Base-by-base conservation (phyloP, 1,140 invertebrate species). In the Amphibalanus amphitrite region DNA sequence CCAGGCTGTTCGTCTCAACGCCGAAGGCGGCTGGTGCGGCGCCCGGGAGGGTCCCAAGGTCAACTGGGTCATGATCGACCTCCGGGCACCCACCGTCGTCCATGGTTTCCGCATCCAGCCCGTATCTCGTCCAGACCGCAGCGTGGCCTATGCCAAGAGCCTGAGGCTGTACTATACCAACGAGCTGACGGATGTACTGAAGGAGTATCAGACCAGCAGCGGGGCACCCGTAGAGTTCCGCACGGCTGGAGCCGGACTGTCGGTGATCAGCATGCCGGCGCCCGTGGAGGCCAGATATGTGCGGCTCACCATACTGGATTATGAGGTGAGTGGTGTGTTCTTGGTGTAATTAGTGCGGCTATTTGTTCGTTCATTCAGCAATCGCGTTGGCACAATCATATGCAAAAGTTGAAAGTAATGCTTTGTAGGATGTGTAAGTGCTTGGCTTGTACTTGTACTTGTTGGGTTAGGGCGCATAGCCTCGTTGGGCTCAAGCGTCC, bases 181-280 rank as follows among this genome's bases (percentile, higher is more conserved):
- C 77, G 88, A 95, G 77, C 81, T 95, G 59, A 92, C 92, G 0
- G 93, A 95, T 78, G 82, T 89, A 0, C 93, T 94, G 79, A 90
- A 87, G 80, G 92, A 95, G 76, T 95, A 96, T 75, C 88, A 89
- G 26, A 95, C 95, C 79, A 89, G 91, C 13, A 90, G 94, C 79
- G 91, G 91, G 25, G 91, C 91, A 0, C 90, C 92, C n/a, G 91
- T 95, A 0, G 92, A 95, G 79, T 95, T 95, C 77, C 83, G 91
- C 76, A 79, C 92, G 15, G 91, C 92, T 76, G 90, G 91, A 0
- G 92, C 89, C 71, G 80, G 80, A 25, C 80, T 95, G 15, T 94
- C 93, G 0, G 89, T 95, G 40, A 79, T 97, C 0, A 95, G 95
- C 77, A 80, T 97, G 25, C 93, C 93, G 0, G 86, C 90, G 73